Conservation (phyloP, 2,888 invertebrate genomes). For the Trissolcus japonicus region DNA sequence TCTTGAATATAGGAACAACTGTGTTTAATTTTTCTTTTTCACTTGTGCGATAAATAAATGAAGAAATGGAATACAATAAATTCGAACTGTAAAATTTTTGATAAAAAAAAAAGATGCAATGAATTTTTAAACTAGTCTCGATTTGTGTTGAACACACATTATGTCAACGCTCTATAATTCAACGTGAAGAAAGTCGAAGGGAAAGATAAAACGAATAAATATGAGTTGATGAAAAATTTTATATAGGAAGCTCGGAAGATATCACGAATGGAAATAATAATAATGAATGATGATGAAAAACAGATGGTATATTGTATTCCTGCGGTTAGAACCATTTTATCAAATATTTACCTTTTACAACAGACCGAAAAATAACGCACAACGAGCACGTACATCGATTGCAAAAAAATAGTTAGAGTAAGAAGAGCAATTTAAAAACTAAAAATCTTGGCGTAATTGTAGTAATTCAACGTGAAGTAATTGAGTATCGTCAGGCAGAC, state of each 20-base stretch:
- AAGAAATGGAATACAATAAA: background rate
- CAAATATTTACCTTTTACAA: too few species aligned
- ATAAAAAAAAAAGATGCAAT: background rate
- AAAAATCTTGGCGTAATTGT: too few species aligned
- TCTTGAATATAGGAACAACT: too few species aligned
- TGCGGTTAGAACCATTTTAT: background rate
- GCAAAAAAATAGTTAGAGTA: too few species aligned
- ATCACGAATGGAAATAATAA: background rate
- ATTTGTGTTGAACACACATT: background rate
- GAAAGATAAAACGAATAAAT: background rate
- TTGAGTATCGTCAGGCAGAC: too few species aligned
- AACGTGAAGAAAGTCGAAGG: background rate
- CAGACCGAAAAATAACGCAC: background rate
- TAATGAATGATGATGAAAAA: background rate
- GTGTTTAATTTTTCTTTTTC: too few species aligned
- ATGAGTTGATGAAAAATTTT: constrained; percentile 2
- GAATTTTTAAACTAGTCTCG: background rate
- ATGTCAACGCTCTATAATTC: too few species aligned
- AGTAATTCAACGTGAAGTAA: too few species aligned
- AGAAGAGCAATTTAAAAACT: too few species aligned
- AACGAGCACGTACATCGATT: background rate
- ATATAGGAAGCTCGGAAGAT: background rate
- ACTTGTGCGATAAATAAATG: too few species aligned
- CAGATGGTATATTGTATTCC: background rate
- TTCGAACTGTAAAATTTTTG: background rate